A percentile compares a stretch with the other conserved stretches of the same genome.
These are phyloP conservation scores for Strigamia maritima DNA, from an alignment of 2,888 invertebrate genomes.

Conservation along the genomic window DNA sequence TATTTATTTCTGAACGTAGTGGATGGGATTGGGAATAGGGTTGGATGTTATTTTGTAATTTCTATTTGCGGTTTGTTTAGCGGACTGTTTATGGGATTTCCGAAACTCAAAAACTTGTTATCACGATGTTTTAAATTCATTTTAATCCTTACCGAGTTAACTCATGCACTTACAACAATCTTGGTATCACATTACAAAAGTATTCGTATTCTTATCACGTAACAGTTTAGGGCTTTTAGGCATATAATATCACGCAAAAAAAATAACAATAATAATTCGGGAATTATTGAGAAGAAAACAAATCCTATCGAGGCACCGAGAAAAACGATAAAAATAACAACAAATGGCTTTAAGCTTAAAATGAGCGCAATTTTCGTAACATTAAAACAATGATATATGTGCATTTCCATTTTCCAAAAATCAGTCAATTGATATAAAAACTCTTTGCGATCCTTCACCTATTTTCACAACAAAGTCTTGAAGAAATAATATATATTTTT, in stretches of 20 bases:
- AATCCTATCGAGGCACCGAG: neutral
- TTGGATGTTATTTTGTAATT: too few species aligned
- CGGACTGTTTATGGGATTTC: too few species aligned
- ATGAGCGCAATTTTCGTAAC: neutral
- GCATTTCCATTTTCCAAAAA: neutral
- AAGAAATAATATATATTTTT: neutral
- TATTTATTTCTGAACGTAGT: too few species aligned
- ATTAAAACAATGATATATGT: neutral
- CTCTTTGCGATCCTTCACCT: neutral
- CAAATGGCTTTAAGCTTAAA: neutral
- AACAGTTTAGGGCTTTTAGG: neutral
- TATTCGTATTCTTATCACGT: neutral
- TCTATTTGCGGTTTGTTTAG: too few species aligned
- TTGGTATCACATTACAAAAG: neutral
- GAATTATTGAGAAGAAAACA: too few species aligned
- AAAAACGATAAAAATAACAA: neutral
- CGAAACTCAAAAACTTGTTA: neutral
- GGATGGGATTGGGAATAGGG: too few species aligned
- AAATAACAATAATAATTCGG: too few species aligned
- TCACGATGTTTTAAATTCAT: neutral
- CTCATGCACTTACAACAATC: neutral
- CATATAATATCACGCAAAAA: too few species aligned
- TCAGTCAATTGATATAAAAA: neutral
- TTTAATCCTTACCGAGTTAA: neutral
- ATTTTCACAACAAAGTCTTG: neutral